These are phyloP conservation scores for Oryzias woworae DNA, from an alignment of 2,113 vertebrate genomes.

Conservation along the genomic window DNA sequence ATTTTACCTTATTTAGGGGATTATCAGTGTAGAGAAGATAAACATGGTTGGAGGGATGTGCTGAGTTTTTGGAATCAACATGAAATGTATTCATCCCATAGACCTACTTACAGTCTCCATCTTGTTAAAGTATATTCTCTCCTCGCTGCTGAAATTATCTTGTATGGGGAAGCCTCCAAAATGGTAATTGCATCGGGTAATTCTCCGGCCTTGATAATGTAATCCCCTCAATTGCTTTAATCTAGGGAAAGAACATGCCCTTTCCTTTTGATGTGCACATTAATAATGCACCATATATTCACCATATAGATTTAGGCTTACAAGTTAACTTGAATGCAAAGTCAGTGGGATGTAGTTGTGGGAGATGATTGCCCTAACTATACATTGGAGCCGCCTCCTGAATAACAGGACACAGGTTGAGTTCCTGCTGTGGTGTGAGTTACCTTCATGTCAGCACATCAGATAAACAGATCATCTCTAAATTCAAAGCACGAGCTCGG, in stretches of 20 bases:
- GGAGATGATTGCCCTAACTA: constrained; percentile 10
- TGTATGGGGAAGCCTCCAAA: constrained; percentile 25
- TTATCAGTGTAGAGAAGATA: constrained; percentile 56
- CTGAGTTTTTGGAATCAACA: constrained; percentile 28
- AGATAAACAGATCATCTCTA: constrained; percentile 57
- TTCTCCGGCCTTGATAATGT: constrained; percentile 46
- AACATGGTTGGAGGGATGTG: constrained; percentile 47
- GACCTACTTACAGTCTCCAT: constrained; percentile 32
- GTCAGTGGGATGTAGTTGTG: constrained; percentile 22
- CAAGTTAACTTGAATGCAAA: constrained; percentile 36
- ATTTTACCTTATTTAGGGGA: constrained; percentile 61
- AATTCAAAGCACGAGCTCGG: constrained; percentile 57
- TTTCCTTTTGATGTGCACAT: constrained; percentile 59
- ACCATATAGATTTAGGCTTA: constrained; percentile 38
- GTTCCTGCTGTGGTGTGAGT: constrained; percentile 52
- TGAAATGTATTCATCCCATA: constrained; percentile 32
- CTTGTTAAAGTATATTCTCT: constrained; percentile 43
- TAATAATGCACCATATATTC: constrained; percentile 35
- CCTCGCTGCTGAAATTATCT: constrained; percentile 42
- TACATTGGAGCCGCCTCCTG: constrained; percentile 11
- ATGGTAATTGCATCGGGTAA: constrained; percentile 45
- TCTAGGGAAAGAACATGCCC: constrained; percentile 42
- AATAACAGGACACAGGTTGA: constrained; percentile 14
- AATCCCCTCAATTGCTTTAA: constrained; percentile 61
- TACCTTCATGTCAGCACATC: constrained; percentile 38